These are phyloP conservation scores for Prosopocoilus inquinatus DNA, from an alignment of 2,888 invertebrate species.

Conservation along the genomic window DNA sequence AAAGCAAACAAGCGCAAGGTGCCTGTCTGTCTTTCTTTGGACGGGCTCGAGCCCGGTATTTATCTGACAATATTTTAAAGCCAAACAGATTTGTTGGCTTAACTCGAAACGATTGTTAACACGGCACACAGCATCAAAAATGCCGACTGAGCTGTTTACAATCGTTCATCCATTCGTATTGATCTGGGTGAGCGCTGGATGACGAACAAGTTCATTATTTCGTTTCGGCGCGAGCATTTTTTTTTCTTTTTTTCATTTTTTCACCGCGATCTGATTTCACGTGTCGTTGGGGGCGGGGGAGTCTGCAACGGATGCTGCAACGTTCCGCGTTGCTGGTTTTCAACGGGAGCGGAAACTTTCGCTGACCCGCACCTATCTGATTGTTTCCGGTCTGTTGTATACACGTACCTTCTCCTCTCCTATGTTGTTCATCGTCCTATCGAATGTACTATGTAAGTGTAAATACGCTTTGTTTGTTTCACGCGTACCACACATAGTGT, in stretches of 20 bases:
- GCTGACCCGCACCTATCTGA: constrained; percentile 47
- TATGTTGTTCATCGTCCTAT: constrained; percentile 2
- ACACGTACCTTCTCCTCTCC: no score
- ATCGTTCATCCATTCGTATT: no score
- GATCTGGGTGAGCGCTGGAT: not conserved
- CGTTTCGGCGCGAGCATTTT: constrained; percentile 8
- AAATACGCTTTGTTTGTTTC: not conserved
- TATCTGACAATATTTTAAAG: no score
- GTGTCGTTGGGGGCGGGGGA: constrained; percentile 42
- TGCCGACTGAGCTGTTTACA: constrained; percentile 19
- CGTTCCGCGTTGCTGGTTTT: constrained; percentile 50
- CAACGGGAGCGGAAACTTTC: constrained; percentile 52
- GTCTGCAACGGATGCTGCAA: constrained; percentile 50
- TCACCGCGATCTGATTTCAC: not conserved
- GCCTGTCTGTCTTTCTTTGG: no score
- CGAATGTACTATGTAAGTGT: not conserved
- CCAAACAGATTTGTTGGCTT: no score
- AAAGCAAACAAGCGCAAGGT: no score
- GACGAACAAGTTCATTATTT: constrained; percentile 6
- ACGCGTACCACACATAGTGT: not conserved
- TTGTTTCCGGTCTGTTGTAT: constrained; percentile 41
- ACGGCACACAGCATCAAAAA: constrained; percentile 21
- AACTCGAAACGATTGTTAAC: constrained; percentile 13
- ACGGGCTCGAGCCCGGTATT: no score
- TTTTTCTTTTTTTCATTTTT: constrained; percentile 8